A percentile compares a stretch with the other conserved stretches of the same genome.
Evolutionary conservation across 2,888 invertebrate species (phyloP).

Genomic region (Temnothorax ravouxi): DNA sequence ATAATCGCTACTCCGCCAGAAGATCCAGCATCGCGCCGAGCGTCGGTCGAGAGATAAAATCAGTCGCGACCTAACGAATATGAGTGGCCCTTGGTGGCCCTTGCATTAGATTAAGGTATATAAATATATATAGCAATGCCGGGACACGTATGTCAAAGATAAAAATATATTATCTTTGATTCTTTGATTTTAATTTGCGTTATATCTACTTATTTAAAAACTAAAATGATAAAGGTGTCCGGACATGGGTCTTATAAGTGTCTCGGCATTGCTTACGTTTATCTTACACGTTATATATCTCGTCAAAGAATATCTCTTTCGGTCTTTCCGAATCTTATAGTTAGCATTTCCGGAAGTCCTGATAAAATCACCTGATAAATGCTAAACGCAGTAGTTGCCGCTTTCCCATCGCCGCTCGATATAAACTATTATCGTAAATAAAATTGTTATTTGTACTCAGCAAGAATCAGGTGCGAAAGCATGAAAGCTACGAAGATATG

Average conservation of each 20-base stretch:
- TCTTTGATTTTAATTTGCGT: too few relatives aligned
- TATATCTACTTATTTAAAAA: too few relatives aligned
- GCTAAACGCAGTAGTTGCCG: background rate
- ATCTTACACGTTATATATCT: background rate
- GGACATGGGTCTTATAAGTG: too few relatives aligned
- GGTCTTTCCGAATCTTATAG: background rate
- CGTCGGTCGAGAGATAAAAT: background rate
- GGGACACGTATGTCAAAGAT: too few relatives aligned
- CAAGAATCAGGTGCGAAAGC: background rate
- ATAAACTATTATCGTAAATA: conserved; percentile 8
- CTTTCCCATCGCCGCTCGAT: background rate
- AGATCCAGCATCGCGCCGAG: background rate
- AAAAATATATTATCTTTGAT: too few relatives aligned
- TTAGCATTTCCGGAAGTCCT: background rate
- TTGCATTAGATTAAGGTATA: background rate
- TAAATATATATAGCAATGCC: too few relatives aligned
- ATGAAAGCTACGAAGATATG: conserved; percentile 13
- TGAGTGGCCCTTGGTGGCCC: background rate
- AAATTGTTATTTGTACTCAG: background rate
- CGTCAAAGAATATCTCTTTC: background rate
- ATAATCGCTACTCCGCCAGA: conserved; percentile 25
- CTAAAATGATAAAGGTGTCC: too few relatives aligned
- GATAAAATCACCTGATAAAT: background rate
- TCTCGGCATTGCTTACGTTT: too few relatives aligned
- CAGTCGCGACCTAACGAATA: background rate